Evolutionary conservation across 2,113 vertebrate genomes (phyloP).

Genomic region (Meriones unguiculatus): DNA sequence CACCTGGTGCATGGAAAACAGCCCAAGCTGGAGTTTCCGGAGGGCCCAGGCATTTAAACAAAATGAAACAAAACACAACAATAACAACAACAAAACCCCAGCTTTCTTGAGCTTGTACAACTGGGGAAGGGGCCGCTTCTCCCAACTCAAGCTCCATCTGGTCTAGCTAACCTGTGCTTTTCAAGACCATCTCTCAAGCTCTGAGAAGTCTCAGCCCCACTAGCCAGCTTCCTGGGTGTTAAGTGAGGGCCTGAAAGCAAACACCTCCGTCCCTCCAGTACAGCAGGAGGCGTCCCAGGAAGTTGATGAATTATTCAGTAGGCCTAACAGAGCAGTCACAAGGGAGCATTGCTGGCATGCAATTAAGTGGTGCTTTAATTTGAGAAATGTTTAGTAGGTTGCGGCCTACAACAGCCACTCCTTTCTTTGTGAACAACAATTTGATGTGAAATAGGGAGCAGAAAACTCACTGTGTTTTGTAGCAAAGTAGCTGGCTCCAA

Average conservation of each 20-base stretch:
- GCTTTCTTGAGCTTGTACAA: slow-evolving; percentile 57
- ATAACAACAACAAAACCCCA: neutral
- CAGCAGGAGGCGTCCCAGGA: neutral
- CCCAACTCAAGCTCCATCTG: rapidly evolving
- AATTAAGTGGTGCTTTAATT: slow-evolving; percentile 73
- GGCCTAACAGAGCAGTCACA: slow-evolving; percentile 50
- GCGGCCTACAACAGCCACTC: neutral
- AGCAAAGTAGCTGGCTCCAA: neutral
- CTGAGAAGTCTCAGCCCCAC: too few species aligned
- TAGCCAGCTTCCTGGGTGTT: neutral
- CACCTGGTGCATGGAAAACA: neutral
- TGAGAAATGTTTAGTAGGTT: slow-evolving; percentile 68
- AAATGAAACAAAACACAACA: too few species aligned
- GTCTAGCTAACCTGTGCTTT: neutral
- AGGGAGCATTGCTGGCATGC: slow-evolving; percentile 60
- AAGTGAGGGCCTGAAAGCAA: neutral
- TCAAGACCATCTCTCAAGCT: rapidly evolving
- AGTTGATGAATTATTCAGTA: slow-evolving; percentile 71
- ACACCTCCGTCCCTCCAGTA: neutral
- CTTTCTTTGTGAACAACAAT: slow-evolving; percentile 39
- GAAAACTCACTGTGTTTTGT: neutral
- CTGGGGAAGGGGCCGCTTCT: neutral
- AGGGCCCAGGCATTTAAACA: slow-evolving; percentile 70
- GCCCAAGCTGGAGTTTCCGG: slow-evolving; percentile 74
- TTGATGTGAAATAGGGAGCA: slow-evolving; percentile 24